Evolutionary conservation across 2,113 vertebrate species (phyloP).

Genomic region (Meriones unguiculatus): DNA sequence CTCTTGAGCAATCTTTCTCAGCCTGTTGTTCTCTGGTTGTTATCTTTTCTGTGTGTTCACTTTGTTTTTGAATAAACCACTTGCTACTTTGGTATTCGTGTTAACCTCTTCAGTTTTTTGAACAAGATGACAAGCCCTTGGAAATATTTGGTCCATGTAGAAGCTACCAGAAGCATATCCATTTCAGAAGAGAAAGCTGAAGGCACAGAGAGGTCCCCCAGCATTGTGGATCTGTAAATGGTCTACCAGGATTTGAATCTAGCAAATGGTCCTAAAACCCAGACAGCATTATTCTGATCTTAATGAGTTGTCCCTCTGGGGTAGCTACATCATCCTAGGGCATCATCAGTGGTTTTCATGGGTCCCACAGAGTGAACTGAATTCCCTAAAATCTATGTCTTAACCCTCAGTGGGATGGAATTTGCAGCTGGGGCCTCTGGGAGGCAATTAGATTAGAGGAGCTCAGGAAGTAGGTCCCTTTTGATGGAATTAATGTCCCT

Average conservation of each 20-base stretch:
- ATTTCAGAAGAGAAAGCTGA: not conserved
- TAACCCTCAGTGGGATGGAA: not conserved
- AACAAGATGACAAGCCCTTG: not conserved
- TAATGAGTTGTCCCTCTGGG: accelerated
- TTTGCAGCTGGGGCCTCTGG: not conserved
- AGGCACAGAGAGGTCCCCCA: not conserved
- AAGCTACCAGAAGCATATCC: not conserved
- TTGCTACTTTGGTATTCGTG: not conserved
- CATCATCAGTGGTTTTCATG: too few species aligned
- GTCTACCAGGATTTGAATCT: not conserved
- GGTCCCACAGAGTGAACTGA: not conserved
- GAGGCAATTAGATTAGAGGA: not conserved
- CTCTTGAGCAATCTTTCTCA: not conserved
- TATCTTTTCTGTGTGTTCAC: not conserved
- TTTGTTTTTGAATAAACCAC: too few species aligned
- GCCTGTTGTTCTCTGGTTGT: not conserved
- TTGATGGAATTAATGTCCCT: not conserved
- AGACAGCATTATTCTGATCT: not conserved
- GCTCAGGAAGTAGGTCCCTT: not conserved
- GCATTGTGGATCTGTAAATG: accelerated
- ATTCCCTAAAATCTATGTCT: not conserved
- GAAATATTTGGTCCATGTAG: not conserved
- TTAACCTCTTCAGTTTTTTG: not conserved
- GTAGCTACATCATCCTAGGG: not conserved
- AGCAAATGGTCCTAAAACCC: not conserved